Base-by-base conservation (phyloP, 2,888 invertebrate genomes). In the Margaritifera margaritifera region DNA sequence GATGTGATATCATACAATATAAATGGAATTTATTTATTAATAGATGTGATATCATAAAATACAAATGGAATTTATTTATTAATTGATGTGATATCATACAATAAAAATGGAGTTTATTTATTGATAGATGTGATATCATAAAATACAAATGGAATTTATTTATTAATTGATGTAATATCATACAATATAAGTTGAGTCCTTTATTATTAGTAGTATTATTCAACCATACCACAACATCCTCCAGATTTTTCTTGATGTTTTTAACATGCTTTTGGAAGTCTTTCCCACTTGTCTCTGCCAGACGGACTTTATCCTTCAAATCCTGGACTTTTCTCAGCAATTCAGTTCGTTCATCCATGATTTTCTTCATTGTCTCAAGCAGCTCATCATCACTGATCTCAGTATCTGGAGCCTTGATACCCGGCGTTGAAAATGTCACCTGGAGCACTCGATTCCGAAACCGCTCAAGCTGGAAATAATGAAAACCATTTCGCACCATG, bases 401-500 rank as follows among this genome's bases (percentile, higher is more conserved):
- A 8, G 80, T 84, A 57, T 88, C 86, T 4, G 89, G 89, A 5
- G 84, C 80, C 62, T 82, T 80, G 19, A 85, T 81, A 3, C 86
- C 87, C 6, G 89, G 88, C 2, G 87, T 86, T 19, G 88, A 86
- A 75, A 85, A 89, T 50, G 86, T 84, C 25, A 84, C 80, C 76
- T 89, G 88, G 15, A 89, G 75, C 2, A 89, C 85, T n/a, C 88
- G 75, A 68, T 81, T 86, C 50, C 87, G 74, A 71, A 89, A 86
- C n/a, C 89, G 75, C 69, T 89, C 89, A 75, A 83, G 67, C 89
- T 89, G 78, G 54, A 80, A 78, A 58, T 52, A 31, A 53, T 15
- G 42, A 15, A 42, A 42, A 0, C 15, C 42, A 42, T 11, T 42
- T 42, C 11, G 11, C 42, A 31, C 2, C 31, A 42, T 42, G 42